Evolutionary conservation across 2,113 vertebrate genomes (phyloP).

Genomic region (Otus sunia): DNA sequence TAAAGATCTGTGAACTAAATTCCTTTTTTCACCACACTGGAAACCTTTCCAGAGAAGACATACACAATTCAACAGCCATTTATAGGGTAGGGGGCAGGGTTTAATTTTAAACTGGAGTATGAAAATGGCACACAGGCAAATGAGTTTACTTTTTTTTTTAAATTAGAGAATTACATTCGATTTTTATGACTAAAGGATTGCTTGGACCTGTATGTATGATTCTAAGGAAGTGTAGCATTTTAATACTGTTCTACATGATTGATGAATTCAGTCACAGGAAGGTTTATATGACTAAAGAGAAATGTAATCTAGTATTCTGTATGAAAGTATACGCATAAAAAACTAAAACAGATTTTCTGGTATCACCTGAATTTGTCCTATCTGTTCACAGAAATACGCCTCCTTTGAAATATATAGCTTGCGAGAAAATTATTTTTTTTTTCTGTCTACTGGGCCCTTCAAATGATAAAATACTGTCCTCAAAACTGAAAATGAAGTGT

Average conservation of each 20-base stretch:
- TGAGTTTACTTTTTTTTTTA: not conserved
- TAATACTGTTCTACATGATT: not conserved
- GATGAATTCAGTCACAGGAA: not conserved
- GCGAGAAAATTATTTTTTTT: not conserved
- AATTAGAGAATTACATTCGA: not conserved
- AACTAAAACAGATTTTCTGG: not conserved
- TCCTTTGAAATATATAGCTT: not conserved
- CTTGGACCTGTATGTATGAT: not conserved
- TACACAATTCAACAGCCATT: not conserved
- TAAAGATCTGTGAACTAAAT: not conserved
- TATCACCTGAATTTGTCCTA: not conserved
- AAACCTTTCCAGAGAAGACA: not conserved
- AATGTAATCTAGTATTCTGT: not conserved
- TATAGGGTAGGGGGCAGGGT: not conserved
- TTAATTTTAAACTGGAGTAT: not conserved
- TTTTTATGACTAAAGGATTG: not conserved
- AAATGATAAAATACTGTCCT: not conserved
- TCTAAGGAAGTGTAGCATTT: not conserved
- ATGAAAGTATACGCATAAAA: not conserved
- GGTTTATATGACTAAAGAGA: not conserved
- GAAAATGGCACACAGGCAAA: not conserved
- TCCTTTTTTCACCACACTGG: not conserved
- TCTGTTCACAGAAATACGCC: not conserved
- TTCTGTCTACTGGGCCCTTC: not conserved
- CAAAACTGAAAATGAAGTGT: not conserved